Conservation (phyloP, 2,113 vertebrate genomes). For the Globicephala melas region DNA sequence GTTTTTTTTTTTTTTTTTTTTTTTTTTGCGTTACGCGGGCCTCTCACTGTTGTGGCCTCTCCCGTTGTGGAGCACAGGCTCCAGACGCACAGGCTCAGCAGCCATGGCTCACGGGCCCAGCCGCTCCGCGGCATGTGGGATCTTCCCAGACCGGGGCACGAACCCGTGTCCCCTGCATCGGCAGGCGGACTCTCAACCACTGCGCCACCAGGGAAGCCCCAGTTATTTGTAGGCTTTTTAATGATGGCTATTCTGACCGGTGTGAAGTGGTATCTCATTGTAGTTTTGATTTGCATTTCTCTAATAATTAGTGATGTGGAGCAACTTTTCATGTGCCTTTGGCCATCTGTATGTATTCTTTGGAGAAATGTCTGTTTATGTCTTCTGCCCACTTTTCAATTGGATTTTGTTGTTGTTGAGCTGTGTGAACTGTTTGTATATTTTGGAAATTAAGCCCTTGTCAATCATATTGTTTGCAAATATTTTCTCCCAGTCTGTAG, state of each 20-base stretch:
- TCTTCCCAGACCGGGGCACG: no score
- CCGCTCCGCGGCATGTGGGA: no score
- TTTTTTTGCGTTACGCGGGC: no score
- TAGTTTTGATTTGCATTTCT: neutral
- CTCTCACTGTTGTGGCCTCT: no score
- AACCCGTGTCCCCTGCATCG: no score
- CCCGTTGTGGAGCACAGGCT: no score
- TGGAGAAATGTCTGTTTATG: neutral
- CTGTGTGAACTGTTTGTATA: neutral
- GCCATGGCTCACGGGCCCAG: no score
- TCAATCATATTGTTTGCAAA: neutral
- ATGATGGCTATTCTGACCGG: neutral
- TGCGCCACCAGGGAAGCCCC: no score
- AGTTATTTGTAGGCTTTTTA: no score
- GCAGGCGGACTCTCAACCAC: no score
- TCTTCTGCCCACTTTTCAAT: neutral
- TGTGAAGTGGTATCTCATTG: neutral
- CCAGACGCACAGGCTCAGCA: no score
- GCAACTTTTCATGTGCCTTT: neutral
- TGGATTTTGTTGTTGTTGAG: neutral
- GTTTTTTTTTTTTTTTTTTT: no score
- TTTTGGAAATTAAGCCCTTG: neutral
- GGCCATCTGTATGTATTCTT: neutral
- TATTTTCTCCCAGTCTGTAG: neutral
- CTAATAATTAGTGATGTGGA: neutral